Conservation (phyloP, 2,797 vertebrate genomes). For the Geotrypetes seraphini region DNA sequence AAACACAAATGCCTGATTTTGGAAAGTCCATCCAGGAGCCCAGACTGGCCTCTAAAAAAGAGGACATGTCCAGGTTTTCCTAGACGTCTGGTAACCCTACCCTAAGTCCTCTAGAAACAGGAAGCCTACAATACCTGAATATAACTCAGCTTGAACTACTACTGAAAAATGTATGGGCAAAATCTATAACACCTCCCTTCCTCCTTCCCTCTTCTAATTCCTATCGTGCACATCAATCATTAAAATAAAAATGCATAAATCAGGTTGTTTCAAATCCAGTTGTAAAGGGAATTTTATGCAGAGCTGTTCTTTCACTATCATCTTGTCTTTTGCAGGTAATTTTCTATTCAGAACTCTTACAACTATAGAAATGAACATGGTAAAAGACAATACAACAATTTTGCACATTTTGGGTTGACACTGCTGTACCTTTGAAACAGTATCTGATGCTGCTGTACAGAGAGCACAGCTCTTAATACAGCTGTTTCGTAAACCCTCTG, state of each 20-base stretch:
- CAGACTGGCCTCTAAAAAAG: too few relatives aligned
- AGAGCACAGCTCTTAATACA: constrained; percentile 6
- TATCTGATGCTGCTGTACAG: neutral
- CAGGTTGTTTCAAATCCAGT: neutral
- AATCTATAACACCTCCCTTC: too few relatives aligned
- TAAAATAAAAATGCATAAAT: constrained; percentile 1
- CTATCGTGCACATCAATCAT: neutral
- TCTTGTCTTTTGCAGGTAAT: constrained; percentile 1
- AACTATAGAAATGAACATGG: constrained; percentile 1
- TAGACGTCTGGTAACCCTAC: too few relatives aligned
- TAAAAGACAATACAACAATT: constrained; percentile 7
- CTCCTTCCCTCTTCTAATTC: too few relatives aligned
- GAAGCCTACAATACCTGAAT: too few relatives aligned
- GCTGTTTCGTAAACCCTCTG: neutral
- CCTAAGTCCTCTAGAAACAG: too few relatives aligned
- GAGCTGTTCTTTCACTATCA: neutral
- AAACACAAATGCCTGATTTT: too few relatives aligned
- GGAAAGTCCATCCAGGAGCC: too few relatives aligned
- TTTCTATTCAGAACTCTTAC: neutral
- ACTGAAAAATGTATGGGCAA: too few relatives aligned
- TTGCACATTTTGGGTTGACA: neutral
- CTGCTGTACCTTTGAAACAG: neutral
- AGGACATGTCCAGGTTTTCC: too few relatives aligned
- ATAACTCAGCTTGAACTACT: too few relatives aligned
- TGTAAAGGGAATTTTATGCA: constrained; percentile 1